phyloP scores from a whole-genome alignment of 2,888 invertebrate species.

The Amblyjoppa fuscipennis region DNA sequence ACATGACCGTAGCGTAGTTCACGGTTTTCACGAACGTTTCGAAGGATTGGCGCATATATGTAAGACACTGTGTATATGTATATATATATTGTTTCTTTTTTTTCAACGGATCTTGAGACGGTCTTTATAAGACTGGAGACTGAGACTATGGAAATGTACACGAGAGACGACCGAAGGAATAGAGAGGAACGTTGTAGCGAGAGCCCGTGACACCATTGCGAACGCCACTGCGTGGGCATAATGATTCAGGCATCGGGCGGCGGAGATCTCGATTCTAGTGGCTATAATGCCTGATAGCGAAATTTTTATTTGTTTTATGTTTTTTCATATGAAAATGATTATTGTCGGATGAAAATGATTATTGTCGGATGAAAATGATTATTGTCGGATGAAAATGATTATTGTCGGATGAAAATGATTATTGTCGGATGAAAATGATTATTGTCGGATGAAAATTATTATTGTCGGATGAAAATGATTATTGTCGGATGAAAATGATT shows the following conservation, averaged over 20 bases:
- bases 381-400: too few species aligned
- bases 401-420: too few species aligned
- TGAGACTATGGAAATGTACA: background rate
- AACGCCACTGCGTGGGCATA: conserved; percentile 33
- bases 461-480: too few species aligned
- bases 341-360: too few species aligned
- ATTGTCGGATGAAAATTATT: too few species aligned
- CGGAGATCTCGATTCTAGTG: conserved; percentile 31
- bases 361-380: too few species aligned
- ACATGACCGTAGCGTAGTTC: background rate
- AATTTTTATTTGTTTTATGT: background rate
- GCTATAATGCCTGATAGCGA: conserved; percentile 1
- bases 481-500: too few species aligned
- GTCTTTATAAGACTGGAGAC: conserved; percentile 28
- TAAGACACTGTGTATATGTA: background rate
- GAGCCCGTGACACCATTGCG: conserved; percentile 43
- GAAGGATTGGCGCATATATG: conserved; percentile 19
- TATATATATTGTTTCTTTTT: too few species aligned
- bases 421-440: too few species aligned
- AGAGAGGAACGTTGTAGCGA: conserved; percentile 13
- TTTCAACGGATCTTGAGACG: conserved; percentile 7
- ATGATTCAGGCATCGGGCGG: conserved; percentile 12
- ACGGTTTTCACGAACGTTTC: conserved; percentile 12
- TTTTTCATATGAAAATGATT: background rate
- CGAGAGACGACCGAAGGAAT: conserved; percentile 1